Conservation (phyloP, 2,797 vertebrate genomes). For the Coranthus polyacanthus region DNA sequence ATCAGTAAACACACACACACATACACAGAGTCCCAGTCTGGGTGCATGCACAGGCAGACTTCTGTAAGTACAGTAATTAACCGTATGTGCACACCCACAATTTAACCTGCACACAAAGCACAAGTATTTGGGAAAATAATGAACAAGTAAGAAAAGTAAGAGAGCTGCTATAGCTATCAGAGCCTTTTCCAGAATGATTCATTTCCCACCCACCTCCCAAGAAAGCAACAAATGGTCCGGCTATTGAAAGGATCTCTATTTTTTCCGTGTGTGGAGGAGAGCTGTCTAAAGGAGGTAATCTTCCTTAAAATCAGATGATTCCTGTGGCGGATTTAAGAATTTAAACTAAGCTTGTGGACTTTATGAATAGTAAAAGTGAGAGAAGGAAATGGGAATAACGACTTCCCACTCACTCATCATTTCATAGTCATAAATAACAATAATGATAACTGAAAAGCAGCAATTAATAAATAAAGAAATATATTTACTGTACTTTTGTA, state of each 20-base stretch:
- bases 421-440: too few species aligned
- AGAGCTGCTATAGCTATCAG: too few species aligned
- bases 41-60: constrained; percentile 17
- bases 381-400: neutral
- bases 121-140: constrained; percentile 16
- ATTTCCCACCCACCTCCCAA: constrained; percentile 16
- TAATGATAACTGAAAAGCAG: too few species aligned
- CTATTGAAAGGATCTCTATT: constrained; percentile 1
- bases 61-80: constrained; percentile 38
- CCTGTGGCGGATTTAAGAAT: constrained; percentile 14
- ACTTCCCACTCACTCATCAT: too few species aligned
- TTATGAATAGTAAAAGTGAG: neutral
- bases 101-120: neutral
- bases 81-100: constrained; percentile 20
- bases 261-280: neutral
- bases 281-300: neutral
- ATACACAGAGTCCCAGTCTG: constrained; percentile 11
- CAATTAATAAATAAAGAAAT: too few species aligned
- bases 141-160: neutral
- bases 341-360: constrained; percentile 10
- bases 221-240: constrained; percentile 4
- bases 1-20: constrained; percentile 54
- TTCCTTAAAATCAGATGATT: constrained; percentile 5
- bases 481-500: too few species aligned
- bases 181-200: constrained; percentile 1